These are phyloP conservation scores for Psammodynastes pulverulentus DNA, from an alignment of 2,113 vertebrate genomes.

Conservation along the genomic window DNA sequence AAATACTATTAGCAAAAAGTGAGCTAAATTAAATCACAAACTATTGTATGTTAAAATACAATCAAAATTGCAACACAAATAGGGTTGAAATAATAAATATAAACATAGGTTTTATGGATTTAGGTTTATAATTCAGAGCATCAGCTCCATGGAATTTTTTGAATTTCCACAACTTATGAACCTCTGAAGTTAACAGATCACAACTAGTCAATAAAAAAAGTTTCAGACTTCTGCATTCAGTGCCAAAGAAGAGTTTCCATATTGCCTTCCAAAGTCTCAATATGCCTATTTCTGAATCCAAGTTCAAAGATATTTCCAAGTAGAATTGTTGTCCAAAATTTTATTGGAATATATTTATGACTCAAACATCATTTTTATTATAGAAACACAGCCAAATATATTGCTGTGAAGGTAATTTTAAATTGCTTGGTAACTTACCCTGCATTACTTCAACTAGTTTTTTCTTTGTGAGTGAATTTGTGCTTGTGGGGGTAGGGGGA, in stretches of 20 bases:
- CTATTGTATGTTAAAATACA: background rate
- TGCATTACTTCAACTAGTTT: background rate
- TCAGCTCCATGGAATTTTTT: background rate
- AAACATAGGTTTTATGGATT: background rate
- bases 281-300: background rate
- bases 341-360: background rate
- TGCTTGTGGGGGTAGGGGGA: background rate
- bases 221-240: background rate
- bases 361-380: background rate
- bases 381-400: background rate
- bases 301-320: background rate
- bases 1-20: background rate
- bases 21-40: background rate
- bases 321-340: background rate
- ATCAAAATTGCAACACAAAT: background rate
- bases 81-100: background rate
- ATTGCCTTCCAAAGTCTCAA: background rate
- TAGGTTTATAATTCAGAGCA: background rate
- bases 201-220: background rate
- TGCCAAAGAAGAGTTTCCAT: background rate
- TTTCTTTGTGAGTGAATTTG: background rate
- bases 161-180: background rate
- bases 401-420: conserved; percentile 15
- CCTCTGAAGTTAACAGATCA: background rate
- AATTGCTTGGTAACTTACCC: background rate